Evolutionary conservation across 2,797 vertebrate species (phyloP).

Genomic region (Chelonia mydas): DNA sequence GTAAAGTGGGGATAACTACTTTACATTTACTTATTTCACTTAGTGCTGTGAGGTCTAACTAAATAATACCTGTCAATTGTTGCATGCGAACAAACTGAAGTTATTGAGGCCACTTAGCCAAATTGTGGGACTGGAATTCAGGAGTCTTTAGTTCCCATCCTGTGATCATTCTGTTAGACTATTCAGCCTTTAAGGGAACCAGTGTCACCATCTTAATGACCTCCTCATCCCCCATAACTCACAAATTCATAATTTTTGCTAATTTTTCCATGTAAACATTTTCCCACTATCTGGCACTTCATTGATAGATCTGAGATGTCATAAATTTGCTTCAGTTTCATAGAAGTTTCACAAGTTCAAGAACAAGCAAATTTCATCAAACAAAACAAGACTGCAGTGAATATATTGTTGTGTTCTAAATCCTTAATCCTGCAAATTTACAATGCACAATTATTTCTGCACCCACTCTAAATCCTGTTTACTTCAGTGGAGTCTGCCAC

Average conservation of each 20-base stretch:
- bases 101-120: neutral
- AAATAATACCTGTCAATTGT: neutral
- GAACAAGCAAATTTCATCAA: neutral
- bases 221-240: neutral
- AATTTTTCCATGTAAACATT: neutral
- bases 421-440: neutral
- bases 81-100: neutral
- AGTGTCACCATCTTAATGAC: neutral
- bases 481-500: neutral
- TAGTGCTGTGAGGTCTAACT: neutral
- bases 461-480: neutral
- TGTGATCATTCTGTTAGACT: neutral
- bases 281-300: neutral
- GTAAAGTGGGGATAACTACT: neutral
- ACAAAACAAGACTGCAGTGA: neutral
- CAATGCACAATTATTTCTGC: neutral
- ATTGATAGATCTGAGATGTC: neutral
- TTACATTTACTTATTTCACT: neutral
- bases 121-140: neutral
- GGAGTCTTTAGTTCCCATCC: neutral
- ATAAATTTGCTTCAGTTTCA: neutral
- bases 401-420: too few relatives aligned
- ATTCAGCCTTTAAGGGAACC: neutral
- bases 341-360: neutral
- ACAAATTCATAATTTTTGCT: too few relatives aligned